phyloP scores from a whole-genome alignment of 1,140 invertebrate genomes.

The Hormaphis cornu region DNA sequence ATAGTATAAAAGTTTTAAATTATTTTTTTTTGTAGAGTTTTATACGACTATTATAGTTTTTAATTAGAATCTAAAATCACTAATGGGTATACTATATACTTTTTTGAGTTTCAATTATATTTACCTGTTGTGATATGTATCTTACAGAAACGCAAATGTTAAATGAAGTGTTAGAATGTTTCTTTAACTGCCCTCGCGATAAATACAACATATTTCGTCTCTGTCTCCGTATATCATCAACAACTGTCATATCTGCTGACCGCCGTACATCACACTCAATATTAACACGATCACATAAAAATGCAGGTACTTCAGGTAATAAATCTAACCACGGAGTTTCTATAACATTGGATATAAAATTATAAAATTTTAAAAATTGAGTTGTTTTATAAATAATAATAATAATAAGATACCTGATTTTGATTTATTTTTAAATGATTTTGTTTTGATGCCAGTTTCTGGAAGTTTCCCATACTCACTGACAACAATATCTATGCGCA shows the following conservation, averaged over 20 bases:
- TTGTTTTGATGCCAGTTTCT: constrained; percentile 9
- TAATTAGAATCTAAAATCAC: too few relatives aligned
- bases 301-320: constrained; percentile 71
- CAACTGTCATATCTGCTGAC: constrained; percentile 79
- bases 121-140: constrained; percentile 77
- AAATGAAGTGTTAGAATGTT: constrained; percentile 76
- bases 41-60: too few relatives aligned
- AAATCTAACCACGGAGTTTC: constrained; percentile 52
- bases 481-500: constrained; percentile 89
- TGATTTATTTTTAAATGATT: not conserved
- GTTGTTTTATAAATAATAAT: not conserved
- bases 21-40: too few relatives aligned
- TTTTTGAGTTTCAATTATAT: not conserved
- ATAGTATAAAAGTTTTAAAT: too few relatives aligned
- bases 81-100: not conserved
- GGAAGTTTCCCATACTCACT: constrained; percentile 59
- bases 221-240: constrained; percentile 66
- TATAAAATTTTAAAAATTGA: not conserved
- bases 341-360: constrained; percentile 18
- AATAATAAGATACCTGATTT: not conserved
- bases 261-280: constrained; percentile 83
- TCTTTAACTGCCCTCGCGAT: constrained; percentile 74
- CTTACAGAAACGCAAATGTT: constrained; percentile 78
- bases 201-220: constrained; percentile 75
- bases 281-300: constrained; percentile 81